Percentiles rank a stretch among this genome's conserved stretches.
Evolutionary conservation across 1,140 invertebrate species (phyloP).

Genomic region (Matsumurasca onukii): DNA sequence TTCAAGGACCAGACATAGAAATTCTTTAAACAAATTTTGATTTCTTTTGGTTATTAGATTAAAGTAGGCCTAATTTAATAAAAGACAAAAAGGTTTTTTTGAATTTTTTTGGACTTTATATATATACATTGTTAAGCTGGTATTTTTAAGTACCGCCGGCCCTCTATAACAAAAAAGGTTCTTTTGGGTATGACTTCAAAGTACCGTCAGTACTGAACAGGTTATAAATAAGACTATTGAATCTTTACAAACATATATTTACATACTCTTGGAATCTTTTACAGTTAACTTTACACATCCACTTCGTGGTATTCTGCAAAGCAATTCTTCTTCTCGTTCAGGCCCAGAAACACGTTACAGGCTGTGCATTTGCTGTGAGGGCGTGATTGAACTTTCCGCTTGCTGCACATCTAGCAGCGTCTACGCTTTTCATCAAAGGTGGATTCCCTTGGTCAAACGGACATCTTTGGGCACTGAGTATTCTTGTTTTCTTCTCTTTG

Average conservation of each 20-base stretch:
- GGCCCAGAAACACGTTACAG: slow-evolving; percentile 46
- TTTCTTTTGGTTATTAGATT: too few species aligned
- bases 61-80: too few species aligned
- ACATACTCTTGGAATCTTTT: background rate
- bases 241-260: background rate
- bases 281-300: background rate
- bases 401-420: slow-evolving; percentile 47
- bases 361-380: slow-evolving; percentile 45
- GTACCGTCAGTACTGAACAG: background rate
- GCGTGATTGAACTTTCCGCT: slow-evolving; percentile 45
- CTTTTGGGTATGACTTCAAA: background rate
- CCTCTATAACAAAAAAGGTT: background rate
- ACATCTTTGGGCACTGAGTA: slow-evolving; percentile 46
- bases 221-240: background rate
- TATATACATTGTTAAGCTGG: background rate
- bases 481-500: slow-evolving; percentile 28
- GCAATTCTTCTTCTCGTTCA: slow-evolving; percentile 47
- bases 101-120: slow-evolving; percentile 4
- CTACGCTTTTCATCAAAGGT: slow-evolving; percentile 46
- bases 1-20: too few species aligned
- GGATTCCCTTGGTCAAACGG: slow-evolving; percentile 45
- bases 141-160: slow-evolving; percentile 19
- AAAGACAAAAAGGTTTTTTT: background rate
- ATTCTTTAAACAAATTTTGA: too few species aligned
- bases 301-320: slow-evolving; percentile 45